Evolutionary conservation across 2,797 vertebrate species (phyloP), one percentile per base, ranked within the genome.

Genomic region (Chelmon rostratus): DNA sequence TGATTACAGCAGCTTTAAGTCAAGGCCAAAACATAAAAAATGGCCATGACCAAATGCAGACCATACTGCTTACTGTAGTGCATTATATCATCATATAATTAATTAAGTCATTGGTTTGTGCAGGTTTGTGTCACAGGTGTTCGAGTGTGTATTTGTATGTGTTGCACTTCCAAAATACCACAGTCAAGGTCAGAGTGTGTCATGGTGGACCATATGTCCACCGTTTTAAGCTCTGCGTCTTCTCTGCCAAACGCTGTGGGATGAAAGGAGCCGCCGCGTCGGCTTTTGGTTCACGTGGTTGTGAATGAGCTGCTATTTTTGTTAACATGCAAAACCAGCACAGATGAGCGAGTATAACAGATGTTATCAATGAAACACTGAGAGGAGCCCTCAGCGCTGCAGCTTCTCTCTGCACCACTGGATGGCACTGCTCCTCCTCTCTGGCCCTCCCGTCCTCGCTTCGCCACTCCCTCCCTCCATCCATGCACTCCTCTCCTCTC

Each of bases 361-460:
- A 68, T 68, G 56, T 52, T 59, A 70, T 58, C 74, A 58, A 31
- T 68, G 38, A 54, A 61, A 61, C 35, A 31, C 53, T 18, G 4
- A 6, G 21, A 47, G 25, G 33, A 12, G 13, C 31, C 50, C 37
- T n/a, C 23, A 0, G 21, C 2, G 58, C 7, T 73, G 86, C 73
- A 76, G 72, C 10, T 0, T 57, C 7, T 38, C 50, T 71, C 66
- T 81, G 46, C 66, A 75, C 89, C 93, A 90, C 87, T 86, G 64
- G 91, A 78, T 89, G 93, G 91, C 91, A 86, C 86, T 92, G 83
- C 83, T 87, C 73, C 79, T 87, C 90, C 84, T 83, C 62, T 21
- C 33, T 59, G 25, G 0, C 13, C 57, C 9, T n/a, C 35, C 49
- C 12, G 5, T 50, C 73, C 70, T 58, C 52, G 8, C 62, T 49